phyloP scores from a whole-genome alignment of 2,888 invertebrate genomes.

The Phalera bucephala region DNA sequence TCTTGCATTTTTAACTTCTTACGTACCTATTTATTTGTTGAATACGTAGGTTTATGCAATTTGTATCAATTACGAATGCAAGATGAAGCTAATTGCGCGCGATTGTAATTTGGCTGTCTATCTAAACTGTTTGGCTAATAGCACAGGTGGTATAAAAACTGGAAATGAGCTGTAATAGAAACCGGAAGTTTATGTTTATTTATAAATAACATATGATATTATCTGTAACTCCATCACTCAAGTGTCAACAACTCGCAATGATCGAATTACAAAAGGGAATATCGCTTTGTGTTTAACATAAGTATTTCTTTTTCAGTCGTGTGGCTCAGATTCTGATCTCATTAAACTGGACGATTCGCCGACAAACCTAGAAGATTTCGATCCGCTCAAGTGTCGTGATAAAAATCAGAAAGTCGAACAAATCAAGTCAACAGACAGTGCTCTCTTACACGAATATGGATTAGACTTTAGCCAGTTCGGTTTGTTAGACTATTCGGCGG shows the following conservation, averaged over 20 bases:
- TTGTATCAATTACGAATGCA: no score
- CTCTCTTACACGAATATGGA: slow-evolving; percentile 88
- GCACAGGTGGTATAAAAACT: no score
- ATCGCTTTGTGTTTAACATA: slow-evolving; percentile 42
- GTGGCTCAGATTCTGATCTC: slow-evolving; percentile 71
- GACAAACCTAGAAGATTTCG: slow-evolving; percentile 69
- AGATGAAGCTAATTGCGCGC: no score
- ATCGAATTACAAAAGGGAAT: slow-evolving; percentile 2
- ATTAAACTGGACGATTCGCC: slow-evolving; percentile 75
- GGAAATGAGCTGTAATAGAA: no score
- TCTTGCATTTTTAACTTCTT: no score
- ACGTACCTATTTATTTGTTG: no score
- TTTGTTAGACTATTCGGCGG: slow-evolving; percentile 69
- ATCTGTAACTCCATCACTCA: no score
- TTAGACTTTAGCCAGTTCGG: slow-evolving; percentile 84
- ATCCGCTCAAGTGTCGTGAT: slow-evolving; percentile 67
- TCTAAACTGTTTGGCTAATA: no score
- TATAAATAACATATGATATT: no score
- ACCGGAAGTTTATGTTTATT: no score
- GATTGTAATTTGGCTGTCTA: no score
- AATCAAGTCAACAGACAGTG: slow-evolving; percentile 82
- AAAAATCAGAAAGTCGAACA: slow-evolving; percentile 57
- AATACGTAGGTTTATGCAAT: no score
- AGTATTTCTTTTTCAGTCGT: slow-evolving; percentile 71
- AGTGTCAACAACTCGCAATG: neutral